Evolutionary conservation across 2,113 vertebrate genomes (phyloP).

Genomic region (Brevimyrus niger): DNA sequence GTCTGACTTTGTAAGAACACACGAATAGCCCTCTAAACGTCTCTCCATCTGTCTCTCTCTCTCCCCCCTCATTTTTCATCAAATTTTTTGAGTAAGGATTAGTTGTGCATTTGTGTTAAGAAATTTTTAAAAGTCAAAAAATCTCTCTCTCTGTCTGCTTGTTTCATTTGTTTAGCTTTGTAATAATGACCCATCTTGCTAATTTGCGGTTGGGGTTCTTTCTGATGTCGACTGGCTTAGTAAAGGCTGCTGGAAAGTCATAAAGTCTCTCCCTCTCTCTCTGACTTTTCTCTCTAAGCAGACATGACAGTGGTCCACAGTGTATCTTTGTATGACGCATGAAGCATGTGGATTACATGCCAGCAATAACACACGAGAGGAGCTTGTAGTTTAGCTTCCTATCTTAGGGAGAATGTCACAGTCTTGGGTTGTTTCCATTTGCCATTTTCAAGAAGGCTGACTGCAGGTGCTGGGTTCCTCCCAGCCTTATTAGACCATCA

Average conservation of each 20-base stretch:
- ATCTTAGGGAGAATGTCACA: background rate
- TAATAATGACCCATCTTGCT: too few species aligned
- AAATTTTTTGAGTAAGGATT: too few species aligned
- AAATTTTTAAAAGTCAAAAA: too few species aligned
- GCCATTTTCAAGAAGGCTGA: background rate
- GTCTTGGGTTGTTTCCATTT: background rate
- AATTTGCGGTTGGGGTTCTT: too few species aligned
- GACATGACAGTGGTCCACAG: too few species aligned
- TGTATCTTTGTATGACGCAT: background rate
- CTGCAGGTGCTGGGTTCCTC: background rate
- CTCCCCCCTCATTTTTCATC: too few species aligned
- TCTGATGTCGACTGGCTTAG: background rate
- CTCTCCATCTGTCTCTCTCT: background rate
- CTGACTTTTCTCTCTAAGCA: too few species aligned
- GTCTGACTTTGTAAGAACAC: background rate
- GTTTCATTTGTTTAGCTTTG: too few species aligned
- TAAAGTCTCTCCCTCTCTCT: background rate
- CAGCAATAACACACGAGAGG: background rate
- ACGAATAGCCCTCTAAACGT: too few species aligned
- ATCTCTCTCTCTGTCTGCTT: background rate
- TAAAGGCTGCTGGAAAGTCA: too few species aligned
- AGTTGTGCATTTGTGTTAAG: too few species aligned
- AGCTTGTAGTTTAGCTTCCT: background rate
- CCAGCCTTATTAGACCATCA: background rate
- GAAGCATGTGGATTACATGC: background rate